phyloP scores from a whole-genome alignment of 2,113 vertebrate species.

The Solea solea region DNA sequence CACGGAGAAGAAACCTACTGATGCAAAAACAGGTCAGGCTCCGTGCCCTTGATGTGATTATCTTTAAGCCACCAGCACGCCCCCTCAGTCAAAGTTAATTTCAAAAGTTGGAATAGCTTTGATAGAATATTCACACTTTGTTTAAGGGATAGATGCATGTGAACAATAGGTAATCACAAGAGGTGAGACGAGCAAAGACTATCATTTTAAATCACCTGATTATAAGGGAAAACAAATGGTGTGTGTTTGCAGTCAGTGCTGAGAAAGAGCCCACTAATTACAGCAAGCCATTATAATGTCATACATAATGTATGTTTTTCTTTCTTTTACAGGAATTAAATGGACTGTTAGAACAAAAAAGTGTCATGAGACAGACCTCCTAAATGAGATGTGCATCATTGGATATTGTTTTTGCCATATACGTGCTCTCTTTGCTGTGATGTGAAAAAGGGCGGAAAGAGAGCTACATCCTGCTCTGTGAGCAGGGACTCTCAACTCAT shows the following conservation, averaged over 20 bases:
- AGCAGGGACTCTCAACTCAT: slow-evolving; percentile 41
- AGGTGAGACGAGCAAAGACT: slow-evolving; percentile 38
- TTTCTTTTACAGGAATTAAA: not conserved
- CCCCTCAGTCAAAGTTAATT: slow-evolving; percentile 78
- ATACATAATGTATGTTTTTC: too few relatives aligned
- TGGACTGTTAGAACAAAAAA: not conserved
- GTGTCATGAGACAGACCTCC: not conserved
- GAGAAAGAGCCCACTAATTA: not conserved
- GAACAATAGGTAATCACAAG: slow-evolving; percentile 57
- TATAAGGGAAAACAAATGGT: slow-evolving; percentile 33
- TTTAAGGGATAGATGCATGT: slow-evolving; percentile 50
- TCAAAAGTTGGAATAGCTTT: slow-evolving; percentile 69
- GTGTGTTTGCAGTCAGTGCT: slow-evolving; percentile 6
- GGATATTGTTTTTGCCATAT: not conserved
- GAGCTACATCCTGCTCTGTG: slow-evolving; percentile 1
- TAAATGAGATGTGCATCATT: not conserved
- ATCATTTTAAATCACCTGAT: slow-evolving; percentile 39
- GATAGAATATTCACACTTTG: slow-evolving; percentile 75
- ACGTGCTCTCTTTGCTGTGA: not conserved
- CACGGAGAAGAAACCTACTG: slow-evolving; percentile 67
- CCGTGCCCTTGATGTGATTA: slow-evolving; percentile 77
- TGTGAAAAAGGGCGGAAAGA: not conserved
- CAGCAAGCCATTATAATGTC: not conserved
- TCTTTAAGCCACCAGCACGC: slow-evolving; percentile 69
- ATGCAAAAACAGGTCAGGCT: slow-evolving; percentile 76